A percentile compares a stretch with the other conserved stretches of the same genome.
These are phyloP conservation scores for Drosophila auraria DNA, from an alignment of 1,140 invertebrate genomes.

Conservation along the genomic window DNA sequence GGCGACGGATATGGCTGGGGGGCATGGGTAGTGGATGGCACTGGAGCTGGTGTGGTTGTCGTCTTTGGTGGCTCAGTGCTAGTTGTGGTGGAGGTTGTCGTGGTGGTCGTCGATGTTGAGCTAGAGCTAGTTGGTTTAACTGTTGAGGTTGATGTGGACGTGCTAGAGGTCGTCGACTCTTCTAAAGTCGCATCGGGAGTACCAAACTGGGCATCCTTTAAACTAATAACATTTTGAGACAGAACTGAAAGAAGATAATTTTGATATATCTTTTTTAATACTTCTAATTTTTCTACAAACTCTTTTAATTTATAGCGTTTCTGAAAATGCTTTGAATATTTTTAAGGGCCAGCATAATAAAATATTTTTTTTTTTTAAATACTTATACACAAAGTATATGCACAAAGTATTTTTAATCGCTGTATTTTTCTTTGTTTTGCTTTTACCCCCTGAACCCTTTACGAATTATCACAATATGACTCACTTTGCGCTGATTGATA, in stretches of 20 bases:
- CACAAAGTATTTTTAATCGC: too few relatives aligned
- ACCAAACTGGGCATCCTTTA: constrained; percentile 39
- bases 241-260: constrained; percentile 31
- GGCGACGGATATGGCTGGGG: constrained; percentile 85
- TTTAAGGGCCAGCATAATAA: too few relatives aligned
- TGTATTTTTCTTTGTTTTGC: too few relatives aligned
- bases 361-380: not conserved
- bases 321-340: too few relatives aligned
- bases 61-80: constrained; percentile 42
- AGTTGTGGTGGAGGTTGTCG: constrained; percentile 30
- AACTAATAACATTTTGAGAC: constrained; percentile 45
- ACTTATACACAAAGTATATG: not conserved
- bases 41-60: constrained; percentile 63
- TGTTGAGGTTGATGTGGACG: constrained; percentile 46
- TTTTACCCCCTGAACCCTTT: too few relatives aligned
- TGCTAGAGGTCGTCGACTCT: constrained; percentile 4
- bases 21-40: constrained; percentile 59
- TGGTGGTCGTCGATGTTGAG: constrained; percentile 38
- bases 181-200: constrained; percentile 8
- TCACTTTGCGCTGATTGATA: too few relatives aligned
- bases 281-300: not conserved
- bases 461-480: too few relatives aligned
- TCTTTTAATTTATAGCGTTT: not conserved
- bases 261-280: not conserved
- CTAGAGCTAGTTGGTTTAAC: constrained; percentile 27